phyloP scores from a whole-genome alignment of 1,140 invertebrate genomes.

The Heliconius melpomene region DNA sequence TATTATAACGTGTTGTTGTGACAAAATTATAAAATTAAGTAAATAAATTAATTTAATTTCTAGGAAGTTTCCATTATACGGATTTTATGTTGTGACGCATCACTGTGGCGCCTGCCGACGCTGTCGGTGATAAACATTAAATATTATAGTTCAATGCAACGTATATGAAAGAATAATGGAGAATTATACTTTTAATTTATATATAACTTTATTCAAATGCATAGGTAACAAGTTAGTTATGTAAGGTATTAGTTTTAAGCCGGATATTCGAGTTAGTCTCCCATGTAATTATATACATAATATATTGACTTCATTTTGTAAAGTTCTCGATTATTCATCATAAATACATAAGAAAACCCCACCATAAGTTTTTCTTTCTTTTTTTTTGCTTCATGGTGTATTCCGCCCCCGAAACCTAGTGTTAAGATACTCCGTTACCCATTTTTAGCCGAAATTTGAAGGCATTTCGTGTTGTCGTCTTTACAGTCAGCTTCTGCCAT shows the following conservation, averaged over 20 bases:
- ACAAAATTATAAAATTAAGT: conserved; percentile 39
- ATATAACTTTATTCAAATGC: conserved; percentile 6
- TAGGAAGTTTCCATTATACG: conserved; percentile 48
- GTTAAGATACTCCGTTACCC: too few species aligned
- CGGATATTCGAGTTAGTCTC: neutral
- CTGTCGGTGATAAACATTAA: conserved; percentile 46
- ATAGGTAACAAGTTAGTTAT: neutral
- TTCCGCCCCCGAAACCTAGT: too few species aligned
- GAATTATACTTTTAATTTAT: conserved; percentile 15
- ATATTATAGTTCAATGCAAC: conserved; percentile 43
- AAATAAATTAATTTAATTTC: conserved; percentile 44
- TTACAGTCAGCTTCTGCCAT: neutral
- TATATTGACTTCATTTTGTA: neutral
- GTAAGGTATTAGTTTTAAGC: neutral
- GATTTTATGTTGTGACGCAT: conserved; percentile 40
- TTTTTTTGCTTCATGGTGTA: too few species aligned
- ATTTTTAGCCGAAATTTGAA: too few species aligned
- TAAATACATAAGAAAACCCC: neutral
- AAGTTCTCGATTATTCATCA: neutral
- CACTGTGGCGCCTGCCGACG: conserved; percentile 39
- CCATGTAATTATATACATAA: neutral
- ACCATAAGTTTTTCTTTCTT: too few species aligned
- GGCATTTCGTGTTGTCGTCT: too few species aligned
- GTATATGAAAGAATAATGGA: conserved; percentile 24
- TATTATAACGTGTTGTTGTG: conserved; percentile 27